Base-by-base conservation (phyloP, 2,797 vertebrate species). In the Leuciscus waleckii region DNA sequence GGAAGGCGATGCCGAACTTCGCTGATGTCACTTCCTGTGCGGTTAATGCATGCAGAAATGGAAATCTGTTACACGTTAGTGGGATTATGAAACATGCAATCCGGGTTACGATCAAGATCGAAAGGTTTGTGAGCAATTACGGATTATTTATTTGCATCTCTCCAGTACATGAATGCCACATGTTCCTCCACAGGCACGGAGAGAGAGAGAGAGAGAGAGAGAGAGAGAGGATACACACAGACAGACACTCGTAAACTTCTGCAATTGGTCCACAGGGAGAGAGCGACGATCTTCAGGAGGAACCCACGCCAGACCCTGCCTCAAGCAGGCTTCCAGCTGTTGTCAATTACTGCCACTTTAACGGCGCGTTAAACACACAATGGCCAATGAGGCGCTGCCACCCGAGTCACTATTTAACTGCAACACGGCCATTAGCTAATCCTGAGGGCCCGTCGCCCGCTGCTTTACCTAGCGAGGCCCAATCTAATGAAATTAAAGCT, bases 331-430 rank as follows among this genome's bases (percentile, higher is more conserved):
- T 88, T 69, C 87, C 87, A 90, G 89, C 89, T 90, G 89, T 88
- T 90, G 89, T 88, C 89, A 90, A 85, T 90, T 90, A 90, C 89
- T 87, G 89, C 87, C 87, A 88, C 84, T 90, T 90, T 90, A 90
- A 90, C 84, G 76, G 83, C 63, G 63, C 84, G 81, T 90, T 87
- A 90, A 90, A 87, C 85, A 86, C 87, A 87, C 88, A 76, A 87
- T 86, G 51, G 87, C 85, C 87, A 87, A 82, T 77, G 58, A 88
- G 83, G 83, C 85, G 69, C 85, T 88, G 79, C 87, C 83, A 78
- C 87, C 81, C 46, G 81, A 81, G 84, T 84, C 77, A 67, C 77
- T 88, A 86, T 86, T 85, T 85, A 81, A 90, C 85, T 49, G 83
- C 85, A 86, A 58, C 69, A 80, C 78, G 74, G 77, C 87, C 83